phyloP scores from a whole-genome alignment of 2,113 vertebrate species.

The Poeciliopsis retropinna region DNA sequence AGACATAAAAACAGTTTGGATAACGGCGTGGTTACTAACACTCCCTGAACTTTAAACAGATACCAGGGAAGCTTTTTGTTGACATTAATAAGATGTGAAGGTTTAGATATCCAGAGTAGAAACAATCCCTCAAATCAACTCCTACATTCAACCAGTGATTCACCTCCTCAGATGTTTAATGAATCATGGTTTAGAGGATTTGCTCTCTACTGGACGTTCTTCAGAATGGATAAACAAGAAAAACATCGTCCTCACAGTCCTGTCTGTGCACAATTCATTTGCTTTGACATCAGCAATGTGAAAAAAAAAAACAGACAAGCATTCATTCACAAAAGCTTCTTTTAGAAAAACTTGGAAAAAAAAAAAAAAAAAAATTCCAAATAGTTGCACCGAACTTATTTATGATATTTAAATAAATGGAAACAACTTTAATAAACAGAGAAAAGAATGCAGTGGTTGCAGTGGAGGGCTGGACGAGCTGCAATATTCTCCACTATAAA shows the following conservation, averaged over 20 bases:
- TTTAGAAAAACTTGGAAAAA: background rate
- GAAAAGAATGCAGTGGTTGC: slow-evolving; percentile 18
- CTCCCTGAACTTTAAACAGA: background rate
- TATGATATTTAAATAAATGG: slow-evolving; percentile 6
- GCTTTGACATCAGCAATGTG: slow-evolving; percentile 6
- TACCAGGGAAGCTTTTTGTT: no score
- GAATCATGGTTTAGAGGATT: slow-evolving; percentile 36
- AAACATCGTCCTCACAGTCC: background rate
- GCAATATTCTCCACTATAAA: slow-evolving; percentile 10
- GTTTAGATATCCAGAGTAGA: background rate
- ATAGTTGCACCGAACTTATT: slow-evolving; percentile 1
- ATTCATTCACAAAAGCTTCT: slow-evolving; percentile 27
- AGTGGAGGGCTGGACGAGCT: slow-evolving; percentile 5
- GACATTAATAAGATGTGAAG: no score
- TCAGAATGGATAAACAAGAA: slow-evolving; percentile 40
- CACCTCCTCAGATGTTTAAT: slow-evolving; percentile 39
- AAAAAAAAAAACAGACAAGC: background rate
- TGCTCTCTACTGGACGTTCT: slow-evolving; percentile 17
- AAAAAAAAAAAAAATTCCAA: background rate
- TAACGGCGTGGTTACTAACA: background rate
- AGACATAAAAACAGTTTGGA: background rate
- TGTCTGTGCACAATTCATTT: slow-evolving; percentile 23
- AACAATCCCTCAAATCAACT: slow-evolving; percentile 16
- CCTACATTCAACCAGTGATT: slow-evolving; percentile 10
- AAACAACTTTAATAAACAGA: slow-evolving; percentile 23